Conservation (phyloP, 1,140 invertebrate species). For the Acromyrmex charruanus region DNA sequence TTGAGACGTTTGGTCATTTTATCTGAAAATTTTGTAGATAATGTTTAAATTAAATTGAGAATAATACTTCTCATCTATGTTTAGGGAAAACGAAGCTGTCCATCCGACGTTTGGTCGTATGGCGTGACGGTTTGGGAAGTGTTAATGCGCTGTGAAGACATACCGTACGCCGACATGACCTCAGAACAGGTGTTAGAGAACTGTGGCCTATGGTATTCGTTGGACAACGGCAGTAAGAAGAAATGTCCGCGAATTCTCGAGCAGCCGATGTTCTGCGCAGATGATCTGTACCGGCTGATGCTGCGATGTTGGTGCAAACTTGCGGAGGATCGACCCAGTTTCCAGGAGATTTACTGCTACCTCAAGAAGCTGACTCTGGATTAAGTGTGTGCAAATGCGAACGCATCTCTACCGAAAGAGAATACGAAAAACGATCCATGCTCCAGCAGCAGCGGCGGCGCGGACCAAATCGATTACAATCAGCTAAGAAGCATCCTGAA, state of each 20-base stretch:
- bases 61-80: not conserved
- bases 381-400: slow-evolving; percentile 68
- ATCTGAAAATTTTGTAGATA: not conserved
- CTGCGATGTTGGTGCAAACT: slow-evolving; percentile 92
- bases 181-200: slow-evolving; percentile 93
- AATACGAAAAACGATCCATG: slow-evolving; percentile 41
- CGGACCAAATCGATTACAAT: slow-evolving; percentile 86
- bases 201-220: slow-evolving; percentile 89
- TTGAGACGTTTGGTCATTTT: not conserved
- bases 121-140: slow-evolving; percentile 93
- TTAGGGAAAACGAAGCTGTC: slow-evolving; percentile 91
- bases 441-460: slow-evolving; percentile 75
- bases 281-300: slow-evolving; percentile 92
- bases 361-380: slow-evolving; percentile 90
- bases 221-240: slow-evolving; percentile 79
- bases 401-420: slow-evolving; percentile 32
- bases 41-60: slow-evolving; percentile 28
- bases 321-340: slow-evolving; percentile 90
- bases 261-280: slow-evolving; percentile 88
- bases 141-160: slow-evolving; percentile 90
- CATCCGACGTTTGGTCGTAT: slow-evolving; percentile 93
- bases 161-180: slow-evolving; percentile 91
- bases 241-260: slow-evolving; percentile 82
- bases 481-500: slow-evolving; percentile 83
- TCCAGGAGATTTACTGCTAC: slow-evolving; percentile 92